Conservation (phyloP, 2,888 invertebrate genomes). For the Aricia artaxerxes region DNA sequence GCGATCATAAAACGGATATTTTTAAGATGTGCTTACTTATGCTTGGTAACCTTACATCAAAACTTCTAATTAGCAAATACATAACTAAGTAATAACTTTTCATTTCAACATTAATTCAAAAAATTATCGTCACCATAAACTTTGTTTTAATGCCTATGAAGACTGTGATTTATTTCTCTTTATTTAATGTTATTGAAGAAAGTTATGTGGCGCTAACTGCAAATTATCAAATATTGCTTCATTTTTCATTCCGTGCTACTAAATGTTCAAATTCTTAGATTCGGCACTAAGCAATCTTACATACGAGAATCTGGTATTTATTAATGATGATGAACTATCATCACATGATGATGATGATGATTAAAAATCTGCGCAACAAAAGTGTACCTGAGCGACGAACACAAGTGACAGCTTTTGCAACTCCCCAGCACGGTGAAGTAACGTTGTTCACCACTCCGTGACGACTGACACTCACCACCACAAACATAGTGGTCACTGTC, state of each 20-base stretch:
- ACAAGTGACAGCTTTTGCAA: slow-evolving; percentile 66
- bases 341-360: not conserved
- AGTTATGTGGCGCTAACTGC: not conserved
- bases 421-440: slow-evolving; percentile 64
- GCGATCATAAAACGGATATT: not conserved
- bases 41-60: not conserved
- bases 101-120: not conserved
- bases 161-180: not conserved
- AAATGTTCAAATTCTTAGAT: not conserved
- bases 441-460: slow-evolving; percentile 61
- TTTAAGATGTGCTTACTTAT: not conserved
- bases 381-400: slow-evolving; percentile 35
- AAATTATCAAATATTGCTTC: not conserved
- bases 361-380: slow-evolving; percentile 24
- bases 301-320: not conserved
- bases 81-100: not conserved
- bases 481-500: slow-evolving; percentile 43
- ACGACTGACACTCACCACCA: slow-evolving; percentile 64
- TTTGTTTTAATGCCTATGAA: not conserved
- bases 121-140: slow-evolving; percentile 16
- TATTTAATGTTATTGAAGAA: not conserved
- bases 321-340: not conserved
- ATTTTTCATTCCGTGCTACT: not conserved
- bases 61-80: not conserved
- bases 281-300: not conserved